Conservation (phyloP, 2,113 vertebrate genomes). For the Lycaon pictus region DNA sequence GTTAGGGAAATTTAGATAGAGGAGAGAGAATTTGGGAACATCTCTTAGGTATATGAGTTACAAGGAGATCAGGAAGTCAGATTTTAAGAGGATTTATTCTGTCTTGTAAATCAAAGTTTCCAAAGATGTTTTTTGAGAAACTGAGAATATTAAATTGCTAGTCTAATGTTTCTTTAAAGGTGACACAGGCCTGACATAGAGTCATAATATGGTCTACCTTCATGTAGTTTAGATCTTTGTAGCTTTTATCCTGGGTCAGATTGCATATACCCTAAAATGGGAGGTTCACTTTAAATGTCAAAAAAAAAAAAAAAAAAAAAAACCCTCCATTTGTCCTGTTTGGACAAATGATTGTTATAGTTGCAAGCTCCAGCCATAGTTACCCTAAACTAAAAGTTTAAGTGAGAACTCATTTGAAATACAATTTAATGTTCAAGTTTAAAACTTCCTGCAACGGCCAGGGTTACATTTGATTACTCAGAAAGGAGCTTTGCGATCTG, state of each 20-base stretch:
- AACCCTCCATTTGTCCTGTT: not conserved
- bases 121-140: not conserved
- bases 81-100: not conserved
- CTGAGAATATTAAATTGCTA: not conserved
- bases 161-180: not conserved
- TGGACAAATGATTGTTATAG: not conserved
- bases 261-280: not conserved
- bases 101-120: not conserved
- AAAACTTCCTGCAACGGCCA: constrained; percentile 9
- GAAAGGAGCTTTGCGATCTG: not conserved
- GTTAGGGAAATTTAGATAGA: not conserved
- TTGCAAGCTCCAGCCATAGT: not conserved
- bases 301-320: not conserved
- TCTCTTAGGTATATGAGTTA: not conserved
- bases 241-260: not conserved
- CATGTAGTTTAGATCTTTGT: not conserved
- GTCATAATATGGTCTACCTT: not conserved
- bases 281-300: not conserved
- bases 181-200: not conserved
- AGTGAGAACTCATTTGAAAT: constrained; percentile 55
- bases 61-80: not conserved
- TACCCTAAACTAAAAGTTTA: constrained; percentile 35
- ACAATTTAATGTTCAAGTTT: constrained; percentile 45
- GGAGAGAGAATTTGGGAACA: not conserved
- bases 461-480: constrained; percentile 42